Evolutionary conservation across 2,797 vertebrate species (phyloP).

Genomic region (Thunnus albacares): DNA sequence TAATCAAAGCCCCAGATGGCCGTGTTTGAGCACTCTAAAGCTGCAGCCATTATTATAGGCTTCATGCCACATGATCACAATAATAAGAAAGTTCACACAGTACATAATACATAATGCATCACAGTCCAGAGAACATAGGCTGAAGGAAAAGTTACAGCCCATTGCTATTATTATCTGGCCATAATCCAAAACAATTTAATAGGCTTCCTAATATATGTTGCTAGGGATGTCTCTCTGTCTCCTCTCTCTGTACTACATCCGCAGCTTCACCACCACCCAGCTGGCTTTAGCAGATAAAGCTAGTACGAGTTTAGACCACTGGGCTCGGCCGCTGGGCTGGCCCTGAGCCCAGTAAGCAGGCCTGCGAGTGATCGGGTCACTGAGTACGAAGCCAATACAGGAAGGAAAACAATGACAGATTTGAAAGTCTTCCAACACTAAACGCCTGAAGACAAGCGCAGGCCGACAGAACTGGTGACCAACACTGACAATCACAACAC

Average conservation of each 20-base stretch:
- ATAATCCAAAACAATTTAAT: constrained; percentile 72
- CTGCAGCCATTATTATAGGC: constrained; percentile 70
- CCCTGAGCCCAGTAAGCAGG: constrained; percentile 50
- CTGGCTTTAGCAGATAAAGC: constrained; percentile 68
- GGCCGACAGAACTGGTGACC: constrained; percentile 42
- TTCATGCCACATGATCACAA: constrained; percentile 78
- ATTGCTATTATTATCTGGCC: constrained; percentile 75
- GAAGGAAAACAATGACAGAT: constrained; percentile 64
- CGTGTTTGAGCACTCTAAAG: constrained; percentile 54
- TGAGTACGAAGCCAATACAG: constrained; percentile 48
- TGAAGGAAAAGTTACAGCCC: constrained; percentile 69
- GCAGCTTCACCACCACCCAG: constrained; percentile 43
- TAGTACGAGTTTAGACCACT: constrained; percentile 42
- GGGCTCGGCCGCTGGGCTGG: constrained; percentile 46
- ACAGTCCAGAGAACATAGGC: constrained; percentile 64
- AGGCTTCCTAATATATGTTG: constrained; percentile 64
- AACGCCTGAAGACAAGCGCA: constrained; percentile 32
- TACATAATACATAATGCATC: constrained; percentile 71
- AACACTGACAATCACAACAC: constrained; percentile 22
- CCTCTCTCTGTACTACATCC: constrained; percentile 31
- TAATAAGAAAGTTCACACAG: constrained; percentile 72
- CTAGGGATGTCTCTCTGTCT: constrained; percentile 57
- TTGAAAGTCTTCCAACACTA: constrained; percentile 45
- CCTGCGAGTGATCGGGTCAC: constrained; percentile 59
- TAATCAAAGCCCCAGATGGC: constrained; percentile 69